Percentiles rank a stretch among this genome's conserved stretches.
Evolutionary conservation across 2,797 vertebrate genomes (phyloP).

Genomic region (Rallus crepitans): DNA sequence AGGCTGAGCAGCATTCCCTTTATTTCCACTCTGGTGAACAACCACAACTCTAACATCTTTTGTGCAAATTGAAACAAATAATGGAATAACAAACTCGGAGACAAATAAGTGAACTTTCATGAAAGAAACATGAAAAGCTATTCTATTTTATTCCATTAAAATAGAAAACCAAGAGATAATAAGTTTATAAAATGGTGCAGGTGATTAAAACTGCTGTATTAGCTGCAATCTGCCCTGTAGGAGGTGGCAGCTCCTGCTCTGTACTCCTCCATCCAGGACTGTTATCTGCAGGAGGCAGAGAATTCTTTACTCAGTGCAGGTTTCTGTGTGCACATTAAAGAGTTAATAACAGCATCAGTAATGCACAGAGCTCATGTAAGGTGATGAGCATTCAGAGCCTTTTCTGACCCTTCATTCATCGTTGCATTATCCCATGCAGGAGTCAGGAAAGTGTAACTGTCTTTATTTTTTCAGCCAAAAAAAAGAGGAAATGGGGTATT

Average conservation of each 20-base stretch:
- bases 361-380: neutral
- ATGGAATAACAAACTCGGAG: neutral
- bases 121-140: neutral
- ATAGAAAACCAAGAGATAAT: neutral
- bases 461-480: neutral
- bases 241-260: neutral
- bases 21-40: neutral
- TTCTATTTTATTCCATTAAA: neutral
- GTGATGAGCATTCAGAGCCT: neutral
- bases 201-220: neutral
- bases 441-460: neutral
- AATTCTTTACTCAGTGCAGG: neutral
- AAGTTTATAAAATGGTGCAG: neutral
- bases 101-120: neutral
- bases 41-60: neutral
- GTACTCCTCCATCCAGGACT: neutral
- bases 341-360: rapidly evolving
- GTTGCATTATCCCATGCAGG: neutral
- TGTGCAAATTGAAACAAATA: neutral
- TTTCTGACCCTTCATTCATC: neutral
- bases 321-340: neutral
- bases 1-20: neutral
- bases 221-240: neutral
- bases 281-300: neutral
- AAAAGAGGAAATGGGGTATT: neutral